phyloP scores from a whole-genome alignment of 2,797 vertebrate genomes.

The Ctenopoma multispine region DNA sequence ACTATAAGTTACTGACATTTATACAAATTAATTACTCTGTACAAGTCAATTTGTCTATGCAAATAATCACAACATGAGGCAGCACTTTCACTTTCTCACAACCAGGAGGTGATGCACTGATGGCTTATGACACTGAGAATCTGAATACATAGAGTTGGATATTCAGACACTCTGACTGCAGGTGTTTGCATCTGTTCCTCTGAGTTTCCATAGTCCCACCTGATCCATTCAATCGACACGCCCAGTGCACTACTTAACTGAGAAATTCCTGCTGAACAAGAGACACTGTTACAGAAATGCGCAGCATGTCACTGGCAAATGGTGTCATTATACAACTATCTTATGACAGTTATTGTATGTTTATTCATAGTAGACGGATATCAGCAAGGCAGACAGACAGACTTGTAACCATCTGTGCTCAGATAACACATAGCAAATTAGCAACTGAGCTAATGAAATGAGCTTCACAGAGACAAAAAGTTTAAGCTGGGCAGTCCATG shows the following conservation, averaged over 20 bases:
- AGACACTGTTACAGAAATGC: constrained; percentile 44
- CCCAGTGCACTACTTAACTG: constrained; percentile 8
- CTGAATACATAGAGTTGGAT: background rate
- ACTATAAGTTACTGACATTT: constrained; percentile 55
- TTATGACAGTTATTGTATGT: constrained; percentile 39
- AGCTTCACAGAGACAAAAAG: constrained; percentile 53
- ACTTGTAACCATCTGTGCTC: constrained; percentile 51
- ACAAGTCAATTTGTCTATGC: constrained; percentile 52
- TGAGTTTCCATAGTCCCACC: constrained; percentile 2
- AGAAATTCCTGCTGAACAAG: constrained; percentile 26
- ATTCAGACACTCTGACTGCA: constrained; percentile 7
- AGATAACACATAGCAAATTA: constrained; percentile 60
- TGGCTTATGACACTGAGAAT: constrained; percentile 52
- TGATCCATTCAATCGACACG: constrained; percentile 23
- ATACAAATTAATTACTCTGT: constrained; percentile 55
- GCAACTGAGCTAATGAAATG: constrained; percentile 52
- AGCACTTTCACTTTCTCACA: constrained; percentile 30
- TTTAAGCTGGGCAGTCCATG: background rate
- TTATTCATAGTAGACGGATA: constrained; percentile 49
- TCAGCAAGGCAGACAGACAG: constrained; percentile 58
- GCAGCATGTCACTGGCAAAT: constrained; percentile 57
- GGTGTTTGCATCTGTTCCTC: background rate
- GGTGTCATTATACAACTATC: constrained; percentile 52
- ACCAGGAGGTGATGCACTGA: constrained; percentile 38
- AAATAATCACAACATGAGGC: constrained; percentile 47